phyloP scores from a whole-genome alignment of 2,113 vertebrate species.

The Dicrurus megarhynchus region DNA sequence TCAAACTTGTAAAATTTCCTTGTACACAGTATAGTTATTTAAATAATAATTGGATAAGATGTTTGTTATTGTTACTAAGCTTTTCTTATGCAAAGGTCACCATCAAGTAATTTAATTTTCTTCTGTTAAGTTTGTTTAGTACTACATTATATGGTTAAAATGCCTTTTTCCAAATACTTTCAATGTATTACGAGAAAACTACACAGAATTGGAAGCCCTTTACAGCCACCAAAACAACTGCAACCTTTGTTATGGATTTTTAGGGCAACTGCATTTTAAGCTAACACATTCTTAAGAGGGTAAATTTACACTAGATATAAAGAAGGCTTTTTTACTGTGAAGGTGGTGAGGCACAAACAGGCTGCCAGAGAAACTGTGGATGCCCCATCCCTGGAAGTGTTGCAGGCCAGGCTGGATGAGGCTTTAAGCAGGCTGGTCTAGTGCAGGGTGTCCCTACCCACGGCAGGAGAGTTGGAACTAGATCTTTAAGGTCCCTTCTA shows the following conservation, averaged over 20 bases:
- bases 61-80: background rate
- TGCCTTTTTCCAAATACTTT: background rate
- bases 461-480: background rate
- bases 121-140: background rate
- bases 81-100: background rate
- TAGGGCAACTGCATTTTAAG: background rate
- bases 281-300: background rate
- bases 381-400: background rate
- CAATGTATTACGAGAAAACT: background rate
- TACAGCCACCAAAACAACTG: background rate
- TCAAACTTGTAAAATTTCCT: background rate
- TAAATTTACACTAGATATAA: background rate
- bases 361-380: background rate
- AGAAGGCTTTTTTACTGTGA: background rate
- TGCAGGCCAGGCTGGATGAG: background rate
- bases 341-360: background rate
- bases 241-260: background rate
- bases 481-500: background rate
- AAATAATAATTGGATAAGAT: background rate
- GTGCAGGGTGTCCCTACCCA: background rate
- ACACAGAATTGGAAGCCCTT: background rate
- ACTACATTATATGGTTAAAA: background rate
- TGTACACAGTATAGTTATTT: background rate
- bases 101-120: background rate
- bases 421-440: background rate